Percentiles rank a stretch among this genome's conserved stretches.
These are phyloP conservation scores for Tokudaia muenninki DNA, from an alignment of 2,797 vertebrate species.

Conservation along the genomic window DNA sequence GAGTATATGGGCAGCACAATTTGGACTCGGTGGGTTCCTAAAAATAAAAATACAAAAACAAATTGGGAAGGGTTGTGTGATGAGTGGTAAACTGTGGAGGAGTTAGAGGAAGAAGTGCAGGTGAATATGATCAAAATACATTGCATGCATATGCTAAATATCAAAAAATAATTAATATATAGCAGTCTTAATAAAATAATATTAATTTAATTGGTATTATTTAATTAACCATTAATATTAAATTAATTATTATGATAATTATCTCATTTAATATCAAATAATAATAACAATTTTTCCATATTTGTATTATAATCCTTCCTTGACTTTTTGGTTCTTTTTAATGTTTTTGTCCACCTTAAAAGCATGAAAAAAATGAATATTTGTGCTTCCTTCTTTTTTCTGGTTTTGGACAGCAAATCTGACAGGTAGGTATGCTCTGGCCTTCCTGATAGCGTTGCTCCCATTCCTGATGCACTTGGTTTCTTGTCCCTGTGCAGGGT, in stretches of 20 bases:
- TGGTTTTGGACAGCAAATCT: neutral
- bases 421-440: accelerated
- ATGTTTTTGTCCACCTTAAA: neutral
- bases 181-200: neutral
- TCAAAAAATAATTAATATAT: neutral
- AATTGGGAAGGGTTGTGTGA: neutral
- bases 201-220: no score
- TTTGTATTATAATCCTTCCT: neutral
- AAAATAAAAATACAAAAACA: neutral
- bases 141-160: neutral
- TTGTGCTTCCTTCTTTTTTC: neutral
- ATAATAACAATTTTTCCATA: neutral
- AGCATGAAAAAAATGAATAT: neutral
- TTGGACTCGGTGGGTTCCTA: no score
- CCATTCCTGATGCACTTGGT: neutral
- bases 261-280: neutral
- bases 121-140: neutral
- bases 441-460: neutral
- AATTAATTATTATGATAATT: neutral
- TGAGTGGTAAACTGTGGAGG: neutral
- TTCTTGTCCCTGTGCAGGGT: slow-evolving; percentile 77
- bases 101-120: neutral
- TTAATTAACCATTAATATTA: neutral
- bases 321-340: neutral
- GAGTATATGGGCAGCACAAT: no score